Conservation (phyloP, 2,888 invertebrate species). For the Myopa tessellatipennis region DNA sequence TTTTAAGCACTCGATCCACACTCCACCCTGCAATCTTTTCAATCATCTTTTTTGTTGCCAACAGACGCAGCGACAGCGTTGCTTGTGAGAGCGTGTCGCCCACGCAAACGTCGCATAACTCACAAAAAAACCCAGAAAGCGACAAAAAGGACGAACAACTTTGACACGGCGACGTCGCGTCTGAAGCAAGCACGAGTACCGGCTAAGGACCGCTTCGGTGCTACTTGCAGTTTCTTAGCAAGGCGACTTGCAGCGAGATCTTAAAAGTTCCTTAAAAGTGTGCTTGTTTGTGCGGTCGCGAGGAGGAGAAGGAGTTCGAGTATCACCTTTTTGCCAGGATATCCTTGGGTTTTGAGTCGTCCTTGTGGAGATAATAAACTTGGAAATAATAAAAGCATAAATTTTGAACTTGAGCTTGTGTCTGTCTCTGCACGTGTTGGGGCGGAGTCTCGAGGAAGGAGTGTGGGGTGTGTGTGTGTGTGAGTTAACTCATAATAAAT, state of each 20-base stretch:
- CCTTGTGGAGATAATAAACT: constrained; percentile 33
- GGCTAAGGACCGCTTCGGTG: not conserved
- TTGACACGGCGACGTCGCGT: constrained; percentile 29
- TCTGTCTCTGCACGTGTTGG: not conserved
- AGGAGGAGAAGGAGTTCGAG: constrained; percentile 13
- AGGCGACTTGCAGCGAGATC: constrained; percentile 19
- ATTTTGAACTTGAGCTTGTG: constrained; percentile 30
- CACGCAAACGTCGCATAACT: constrained; percentile 31
- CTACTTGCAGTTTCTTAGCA: constrained; percentile 13
- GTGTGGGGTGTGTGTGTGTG: not conserved
- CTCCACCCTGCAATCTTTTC: not conserved
- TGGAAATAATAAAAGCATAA: constrained; percentile 41
- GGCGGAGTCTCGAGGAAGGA: not conserved
- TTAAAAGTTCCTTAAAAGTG: not conserved
- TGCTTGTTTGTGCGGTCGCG: not conserved
- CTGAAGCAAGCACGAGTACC: constrained; percentile 19
- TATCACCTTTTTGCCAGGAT: constrained; percentile 22
- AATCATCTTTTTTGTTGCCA: not conserved
- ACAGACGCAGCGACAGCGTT: not conserved
- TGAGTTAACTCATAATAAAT: constrained; percentile 4
- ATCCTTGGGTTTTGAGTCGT: constrained; percentile 18
- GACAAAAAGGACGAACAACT: not conserved
- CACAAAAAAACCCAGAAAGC: constrained; percentile 7
- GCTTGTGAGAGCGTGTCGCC: constrained; percentile 2
- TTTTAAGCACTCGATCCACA: not conserved